These are phyloP conservation scores for Nasonia oneida DNA, from an alignment of 2,888 invertebrate species.

Conservation along the genomic window DNA sequence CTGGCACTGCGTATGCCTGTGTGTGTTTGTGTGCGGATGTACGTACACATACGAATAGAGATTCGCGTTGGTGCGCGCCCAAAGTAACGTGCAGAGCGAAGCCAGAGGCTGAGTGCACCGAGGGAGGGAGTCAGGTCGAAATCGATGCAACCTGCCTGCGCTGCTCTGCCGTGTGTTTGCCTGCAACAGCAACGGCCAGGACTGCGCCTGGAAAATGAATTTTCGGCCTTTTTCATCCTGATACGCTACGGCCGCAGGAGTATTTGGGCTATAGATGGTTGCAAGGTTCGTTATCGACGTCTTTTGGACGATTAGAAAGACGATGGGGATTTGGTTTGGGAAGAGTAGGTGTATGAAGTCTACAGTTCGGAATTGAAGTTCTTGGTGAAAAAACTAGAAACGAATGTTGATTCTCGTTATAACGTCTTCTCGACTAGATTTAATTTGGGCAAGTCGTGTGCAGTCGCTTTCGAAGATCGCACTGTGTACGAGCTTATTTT, in stretches of 20 bases:
- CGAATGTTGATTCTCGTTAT: too few relatives aligned
- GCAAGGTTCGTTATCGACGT: neutral
- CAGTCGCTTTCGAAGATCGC: too few relatives aligned
- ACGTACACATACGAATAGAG: neutral
- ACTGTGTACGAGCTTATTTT: neutral
- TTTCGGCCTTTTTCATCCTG: slow-evolving; percentile 66
- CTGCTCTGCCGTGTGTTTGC: slow-evolving; percentile 33
- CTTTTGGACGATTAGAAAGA: too few relatives aligned
- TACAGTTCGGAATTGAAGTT: too few relatives aligned
- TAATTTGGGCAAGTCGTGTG: too few relatives aligned
- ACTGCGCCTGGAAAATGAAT: slow-evolving; percentile 75
- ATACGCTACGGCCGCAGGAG: neutral
- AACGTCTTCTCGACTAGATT: too few relatives aligned
- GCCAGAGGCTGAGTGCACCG: slow-evolving; percentile 30
- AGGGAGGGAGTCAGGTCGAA: slow-evolving; percentile 70
- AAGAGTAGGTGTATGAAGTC: too few relatives aligned
- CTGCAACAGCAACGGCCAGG: slow-evolving; percentile 63
- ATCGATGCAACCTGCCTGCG: slow-evolving; percentile 72
- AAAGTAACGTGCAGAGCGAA: slow-evolving; percentile 37
- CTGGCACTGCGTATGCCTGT: neutral
- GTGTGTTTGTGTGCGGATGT: neutral
- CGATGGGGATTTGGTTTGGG: too few relatives aligned
- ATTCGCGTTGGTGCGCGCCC: slow-evolving; percentile 6
- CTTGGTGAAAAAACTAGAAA: too few relatives aligned
- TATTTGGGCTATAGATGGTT: neutral